phyloP scores from a whole-genome alignment of 2,888 invertebrate genomes.

The Sceliomorpha sp. region DNA sequence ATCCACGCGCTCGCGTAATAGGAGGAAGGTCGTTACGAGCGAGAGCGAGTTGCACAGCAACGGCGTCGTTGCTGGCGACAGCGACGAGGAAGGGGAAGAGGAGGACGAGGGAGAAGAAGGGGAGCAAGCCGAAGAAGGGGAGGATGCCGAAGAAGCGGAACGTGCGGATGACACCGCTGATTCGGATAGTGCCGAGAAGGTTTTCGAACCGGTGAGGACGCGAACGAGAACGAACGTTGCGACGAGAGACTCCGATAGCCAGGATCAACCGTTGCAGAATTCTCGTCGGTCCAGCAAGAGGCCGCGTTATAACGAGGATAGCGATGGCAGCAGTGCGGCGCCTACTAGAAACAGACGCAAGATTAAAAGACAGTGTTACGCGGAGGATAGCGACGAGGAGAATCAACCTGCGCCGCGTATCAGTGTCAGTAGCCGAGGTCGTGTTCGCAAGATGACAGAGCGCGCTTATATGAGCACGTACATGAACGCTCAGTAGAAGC shows the following conservation, averaged over 20 bases:
- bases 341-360: conserved; percentile 71
- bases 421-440: conserved; percentile 87
- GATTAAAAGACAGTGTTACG: conserved; percentile 75
- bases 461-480: conserved; percentile 87
- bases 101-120: conserved; percentile 53
- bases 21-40: conserved; percentile 33
- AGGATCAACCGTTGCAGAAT: conserved; percentile 39
- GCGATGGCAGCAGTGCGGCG: conserved; percentile 65
- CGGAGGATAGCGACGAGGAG: conserved; percentile 76
- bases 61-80: conserved; percentile 21
- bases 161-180: conserved; percentile 45
- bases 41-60: conserved; percentile 38
- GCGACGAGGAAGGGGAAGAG: conserved; percentile 45
- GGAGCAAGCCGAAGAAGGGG: conserved; percentile 42
- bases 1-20: conserved; percentile 24
- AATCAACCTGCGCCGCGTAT: conserved; percentile 31
- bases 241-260: conserved; percentile 45
- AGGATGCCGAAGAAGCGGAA: conserved; percentile 59
- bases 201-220: conserved; percentile 38
- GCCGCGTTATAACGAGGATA: conserved; percentile 74
- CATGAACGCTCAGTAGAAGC: conserved; percentile 48
- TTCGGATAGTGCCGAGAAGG: conserved; percentile 55
- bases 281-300: conserved; percentile 71
- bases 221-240: conserved; percentile 37
- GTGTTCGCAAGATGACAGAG: conserved; percentile 90